These are phyloP conservation scores for Hyphantria cunea DNA, from an alignment of 1,140 invertebrate genomes.

Conservation along the genomic window DNA sequence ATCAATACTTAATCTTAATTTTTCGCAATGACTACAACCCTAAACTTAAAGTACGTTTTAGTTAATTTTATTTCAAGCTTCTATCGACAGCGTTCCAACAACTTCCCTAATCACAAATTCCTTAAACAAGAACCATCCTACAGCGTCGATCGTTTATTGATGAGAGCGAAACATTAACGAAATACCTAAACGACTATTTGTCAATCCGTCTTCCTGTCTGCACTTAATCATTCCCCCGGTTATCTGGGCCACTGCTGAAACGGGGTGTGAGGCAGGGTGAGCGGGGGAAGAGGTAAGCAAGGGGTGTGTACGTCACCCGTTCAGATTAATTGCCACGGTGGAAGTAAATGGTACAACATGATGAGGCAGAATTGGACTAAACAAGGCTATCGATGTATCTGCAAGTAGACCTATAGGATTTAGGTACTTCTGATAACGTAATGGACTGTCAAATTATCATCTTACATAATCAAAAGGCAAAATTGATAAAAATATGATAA, in stretches of 20 bases:
- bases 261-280: constrained; percentile 33
- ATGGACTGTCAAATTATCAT: background rate
- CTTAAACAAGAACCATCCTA: constrained; percentile 21
- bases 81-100: too few species aligned
- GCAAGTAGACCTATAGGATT: constrained; percentile 7
- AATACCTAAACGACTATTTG: constrained; percentile 77
- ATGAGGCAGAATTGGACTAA: constrained; percentile 59
- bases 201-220: constrained; percentile 77
- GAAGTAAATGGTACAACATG: constrained; percentile 53
- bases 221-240: constrained; percentile 71
- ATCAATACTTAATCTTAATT: too few species aligned
- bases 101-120: constrained; percentile 21
- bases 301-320: constrained; percentile 60
- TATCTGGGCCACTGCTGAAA: constrained; percentile 47
- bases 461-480: too few species aligned
- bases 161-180: constrained; percentile 71
- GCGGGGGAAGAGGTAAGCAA: constrained; percentile 35
- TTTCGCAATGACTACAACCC: too few species aligned
- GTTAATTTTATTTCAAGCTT: too few species aligned
- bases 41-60: too few species aligned
- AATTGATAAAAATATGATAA: too few species aligned
- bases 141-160: constrained; percentile 63
- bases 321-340: constrained; percentile 70
- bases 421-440: constrained; percentile 7
- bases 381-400: constrained; percentile 29